Base-by-base conservation (phyloP, 1,140 invertebrate species). In the Ceratina japonica region DNA sequence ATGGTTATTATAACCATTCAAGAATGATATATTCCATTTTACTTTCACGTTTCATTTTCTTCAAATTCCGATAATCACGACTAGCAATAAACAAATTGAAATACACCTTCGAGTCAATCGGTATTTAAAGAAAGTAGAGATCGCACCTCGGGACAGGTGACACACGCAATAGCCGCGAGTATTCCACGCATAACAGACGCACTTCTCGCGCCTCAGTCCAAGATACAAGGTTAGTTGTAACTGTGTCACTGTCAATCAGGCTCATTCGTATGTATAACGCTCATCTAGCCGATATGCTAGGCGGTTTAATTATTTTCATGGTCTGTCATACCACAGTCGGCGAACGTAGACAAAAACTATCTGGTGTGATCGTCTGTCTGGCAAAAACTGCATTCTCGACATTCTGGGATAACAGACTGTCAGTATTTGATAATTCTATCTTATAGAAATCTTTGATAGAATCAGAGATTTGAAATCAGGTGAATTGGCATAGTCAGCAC, bases 171-270 rank as follows among this genome's bases (percentile, higher is more conserved):
- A 77, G 58, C 31, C 49, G 31, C 52, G 76, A 56, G 71, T 51
- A 62, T 72, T 77, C 27, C 73, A 76, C 70, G 83, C 83, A 71
- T 80, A 85, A 86, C 27, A 49, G 59, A 80, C 70, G 79, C 77
- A 75, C 61, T 81, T 77, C 68, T 80, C 70, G 65, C 80, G 66
- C 70, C 72, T 65, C 66, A 72, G 37, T 69, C 74, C 71, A 54
- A 78, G 73, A 81, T 75, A 85, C 88, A 90, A 92, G 90, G 89
- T 77, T 89, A 63, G 56, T 82, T 78, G 86, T 87, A 92, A 91
- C 87, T 87, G 84, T 92, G 90, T 91, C 91, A 91, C 90, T 90
- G 90, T 91, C 89, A 85, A 89, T 88, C 78, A 83, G 84, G 73
- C 87, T 91, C 85, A 92, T 92, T 90, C 86, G 87, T 89, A 91